A percentile compares a stretch with the other conserved stretches of the same genome.
Evolutionary conservation across 2,797 vertebrate genomes (phyloP).

Genomic region (Pygocentrus nattereri): DNA sequence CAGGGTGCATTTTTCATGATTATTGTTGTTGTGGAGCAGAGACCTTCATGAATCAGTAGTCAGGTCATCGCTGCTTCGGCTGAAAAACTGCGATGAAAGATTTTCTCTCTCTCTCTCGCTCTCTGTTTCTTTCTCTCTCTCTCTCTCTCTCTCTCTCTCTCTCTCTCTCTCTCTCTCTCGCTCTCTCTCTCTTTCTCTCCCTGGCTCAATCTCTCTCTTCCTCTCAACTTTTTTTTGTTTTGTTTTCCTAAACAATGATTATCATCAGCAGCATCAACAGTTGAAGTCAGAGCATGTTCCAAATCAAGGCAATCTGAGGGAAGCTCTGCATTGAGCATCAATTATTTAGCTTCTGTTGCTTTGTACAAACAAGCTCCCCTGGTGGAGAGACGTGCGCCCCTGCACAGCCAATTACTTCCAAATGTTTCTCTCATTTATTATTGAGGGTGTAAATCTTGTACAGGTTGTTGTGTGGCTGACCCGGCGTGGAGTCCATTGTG

Average conservation of each 20-base stretch:
- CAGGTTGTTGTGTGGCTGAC: conserved; percentile 83
- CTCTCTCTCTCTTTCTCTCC: conserved; percentile 12
- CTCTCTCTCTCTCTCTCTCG: background rate
- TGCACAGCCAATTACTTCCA: conserved; percentile 87
- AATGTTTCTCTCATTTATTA: conserved; percentile 91
- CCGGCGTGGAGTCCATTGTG: conserved; percentile 78
- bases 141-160: conserved; percentile 7
- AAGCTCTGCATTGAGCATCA: conserved; percentile 81
- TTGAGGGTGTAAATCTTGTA: conserved; percentile 86
- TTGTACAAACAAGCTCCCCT: conserved; percentile 87
- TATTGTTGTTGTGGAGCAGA: conserved; percentile 62
- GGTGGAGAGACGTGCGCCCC: conserved; percentile 71
- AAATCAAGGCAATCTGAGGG: conserved; percentile 68
- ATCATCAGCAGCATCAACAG: conserved; percentile 64
- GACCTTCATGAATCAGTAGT: conserved; percentile 64
- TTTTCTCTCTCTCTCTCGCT: conserved; percentile 33
- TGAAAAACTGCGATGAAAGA: conserved; percentile 50
- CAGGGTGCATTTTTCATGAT: conserved; percentile 64
- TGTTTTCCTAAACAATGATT: conserved; percentile 69
- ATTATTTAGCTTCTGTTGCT: conserved; percentile 92
- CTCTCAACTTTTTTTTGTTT: conserved; percentile 24
- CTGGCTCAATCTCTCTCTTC: conserved; percentile 17
- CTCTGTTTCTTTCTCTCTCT: conserved; percentile 28
- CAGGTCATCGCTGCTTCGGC: conserved; percentile 52
- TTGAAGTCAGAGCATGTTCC: conserved; percentile 60